Conservation (phyloP, 2,888 invertebrate genomes). For the Stictocephala bisonia region DNA sequence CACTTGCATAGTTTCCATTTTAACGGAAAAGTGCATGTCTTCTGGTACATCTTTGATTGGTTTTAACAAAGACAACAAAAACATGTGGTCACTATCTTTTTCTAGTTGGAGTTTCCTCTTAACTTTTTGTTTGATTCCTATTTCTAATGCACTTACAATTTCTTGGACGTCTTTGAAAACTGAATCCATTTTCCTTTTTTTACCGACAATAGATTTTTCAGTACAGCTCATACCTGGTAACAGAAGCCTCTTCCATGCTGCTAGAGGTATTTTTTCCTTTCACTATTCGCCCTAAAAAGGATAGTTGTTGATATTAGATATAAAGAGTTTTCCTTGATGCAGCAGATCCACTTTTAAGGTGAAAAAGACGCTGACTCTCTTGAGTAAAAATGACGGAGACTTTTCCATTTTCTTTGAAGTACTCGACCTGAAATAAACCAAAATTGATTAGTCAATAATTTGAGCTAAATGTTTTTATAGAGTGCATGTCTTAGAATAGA, state of each 20-base stretch:
- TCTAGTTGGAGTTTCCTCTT: not conserved
- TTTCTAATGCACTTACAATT: not conserved
- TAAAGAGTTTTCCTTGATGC: not conserved
- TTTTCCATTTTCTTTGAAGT: not conserved
- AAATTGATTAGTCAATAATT: not conserved
- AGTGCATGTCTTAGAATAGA: too few species aligned
- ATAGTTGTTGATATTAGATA: not conserved
- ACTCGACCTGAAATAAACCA: not conserved
- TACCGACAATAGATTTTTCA: not conserved
- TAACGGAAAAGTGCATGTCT: not conserved
- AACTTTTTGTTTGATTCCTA: not conserved
- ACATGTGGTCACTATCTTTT: not conserved
- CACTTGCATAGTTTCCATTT: not conserved
- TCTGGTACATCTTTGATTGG: not conserved
- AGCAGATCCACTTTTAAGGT: constrained; percentile 1
- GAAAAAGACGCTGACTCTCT: not conserved
- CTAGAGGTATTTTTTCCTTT: not conserved
- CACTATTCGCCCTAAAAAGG: not conserved
- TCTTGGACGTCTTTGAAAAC: not conserved
- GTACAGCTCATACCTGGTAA: not conserved
- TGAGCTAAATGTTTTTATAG: too few species aligned
- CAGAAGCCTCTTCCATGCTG: not conserved
- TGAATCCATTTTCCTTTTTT: not conserved
- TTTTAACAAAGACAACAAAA: not conserved
- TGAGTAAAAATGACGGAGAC: not conserved